phyloP scores from a whole-genome alignment of 2,888 invertebrate genomes.

The Xanthia icteritia region DNA sequence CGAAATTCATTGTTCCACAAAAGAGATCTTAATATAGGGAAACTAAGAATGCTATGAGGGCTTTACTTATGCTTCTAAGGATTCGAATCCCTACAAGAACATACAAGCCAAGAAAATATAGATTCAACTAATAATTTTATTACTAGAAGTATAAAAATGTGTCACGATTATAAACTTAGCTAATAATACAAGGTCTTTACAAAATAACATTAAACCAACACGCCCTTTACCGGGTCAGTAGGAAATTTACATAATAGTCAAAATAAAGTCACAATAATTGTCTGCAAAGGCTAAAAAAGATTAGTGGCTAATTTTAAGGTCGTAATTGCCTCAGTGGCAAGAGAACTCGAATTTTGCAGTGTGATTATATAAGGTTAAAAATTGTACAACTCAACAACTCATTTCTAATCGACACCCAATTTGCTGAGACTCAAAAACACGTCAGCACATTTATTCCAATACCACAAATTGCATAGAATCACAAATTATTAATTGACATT shows the following conservation, averaged over 20 bases:
- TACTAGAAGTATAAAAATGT: conserved; percentile 67
- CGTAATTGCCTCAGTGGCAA: conserved; percentile 15
- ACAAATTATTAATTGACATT: conserved; percentile 60
- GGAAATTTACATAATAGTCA: conserved; percentile 44
- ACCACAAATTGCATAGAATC: conserved; percentile 47
- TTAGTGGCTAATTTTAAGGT: conserved; percentile 5
- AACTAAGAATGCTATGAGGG: conserved; percentile 71
- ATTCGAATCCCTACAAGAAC: conserved; percentile 71
- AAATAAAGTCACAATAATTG: conserved; percentile 37
- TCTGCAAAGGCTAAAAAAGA: conserved; percentile 15
- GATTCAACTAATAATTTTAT: conserved; percentile 78
- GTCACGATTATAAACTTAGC: conserved; percentile 76
- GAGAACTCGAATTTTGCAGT: conserved; percentile 14
- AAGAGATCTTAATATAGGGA: conserved; percentile 78
- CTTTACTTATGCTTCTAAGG: conserved; percentile 71
- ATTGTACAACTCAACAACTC: conserved; percentile 32
- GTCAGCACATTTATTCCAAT: conserved; percentile 26
- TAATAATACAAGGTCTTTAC: conserved; percentile 70
- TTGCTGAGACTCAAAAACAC: conserved; percentile 26
- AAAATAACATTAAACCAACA: conserved; percentile 53
- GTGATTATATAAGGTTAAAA: neutral
- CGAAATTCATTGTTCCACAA: conserved; percentile 83
- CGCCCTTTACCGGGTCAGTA: conserved; percentile 62
- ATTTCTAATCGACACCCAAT: conserved; percentile 61
- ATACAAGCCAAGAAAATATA: conserved; percentile 67